A percentile compares a stretch with the other conserved stretches of the same genome.
Evolutionary conservation across 2,797 vertebrate species (phyloP).

Genomic region (Pseudopleuronectes americanus): DNA sequence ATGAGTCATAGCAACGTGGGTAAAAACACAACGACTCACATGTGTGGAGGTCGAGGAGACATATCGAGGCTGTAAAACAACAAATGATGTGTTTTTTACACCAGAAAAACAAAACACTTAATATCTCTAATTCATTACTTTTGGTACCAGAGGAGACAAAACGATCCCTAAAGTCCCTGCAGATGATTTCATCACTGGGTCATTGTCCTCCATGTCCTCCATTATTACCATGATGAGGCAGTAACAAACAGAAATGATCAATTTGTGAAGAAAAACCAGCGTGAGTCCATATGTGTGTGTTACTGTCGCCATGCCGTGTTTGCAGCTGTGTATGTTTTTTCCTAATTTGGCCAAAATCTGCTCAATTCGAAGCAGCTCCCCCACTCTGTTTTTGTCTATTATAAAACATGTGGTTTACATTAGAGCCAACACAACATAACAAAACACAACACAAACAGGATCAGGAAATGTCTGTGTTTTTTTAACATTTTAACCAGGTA

Average conservation of each 20-base stretch:
- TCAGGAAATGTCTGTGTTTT: slow-evolving; percentile 18
- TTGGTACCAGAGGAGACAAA: neutral
- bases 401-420: slow-evolving; percentile 44
- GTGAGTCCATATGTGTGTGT: neutral
- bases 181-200: neutral
- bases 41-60: no score
- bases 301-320: slow-evolving; percentile 9
- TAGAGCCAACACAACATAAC: slow-evolving; percentile 18
- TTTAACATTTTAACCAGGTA: no score
- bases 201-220: neutral
- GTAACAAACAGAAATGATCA: neutral
- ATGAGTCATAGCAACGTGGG: no score
- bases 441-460: neutral
- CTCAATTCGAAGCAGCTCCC: neutral
- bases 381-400: slow-evolving; percentile 10
- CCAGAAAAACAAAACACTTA: neutral
- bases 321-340: slow-evolving; percentile 28
- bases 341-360: slow-evolving; percentile 35
- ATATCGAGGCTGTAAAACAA: no score
- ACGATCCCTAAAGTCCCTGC: neutral
- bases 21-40: no score
- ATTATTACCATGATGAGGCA: neutral
- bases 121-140: no score
- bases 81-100: no score
- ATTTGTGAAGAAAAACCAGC: neutral